Evolutionary conservation across 2,888 invertebrate genomes (phyloP).

Genomic region (Ischnus inquisitorius): DNA sequence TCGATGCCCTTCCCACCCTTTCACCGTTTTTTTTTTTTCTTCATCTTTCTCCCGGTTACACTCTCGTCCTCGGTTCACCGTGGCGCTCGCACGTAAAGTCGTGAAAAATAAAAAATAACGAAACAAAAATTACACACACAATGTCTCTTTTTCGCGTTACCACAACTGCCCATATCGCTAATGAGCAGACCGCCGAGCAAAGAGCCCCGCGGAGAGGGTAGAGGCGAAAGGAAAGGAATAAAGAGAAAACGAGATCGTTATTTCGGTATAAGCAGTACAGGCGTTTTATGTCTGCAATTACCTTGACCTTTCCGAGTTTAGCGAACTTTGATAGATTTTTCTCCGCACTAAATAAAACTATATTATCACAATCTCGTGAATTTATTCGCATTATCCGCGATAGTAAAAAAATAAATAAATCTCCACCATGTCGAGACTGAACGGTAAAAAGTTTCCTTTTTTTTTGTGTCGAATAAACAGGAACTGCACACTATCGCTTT

Average conservation of each 20-base stretch:
- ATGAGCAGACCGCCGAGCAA: slow-evolving; percentile 45
- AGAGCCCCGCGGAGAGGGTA: background rate
- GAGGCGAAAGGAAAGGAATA: background rate
- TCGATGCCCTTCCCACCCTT: background rate
- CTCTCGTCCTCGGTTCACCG: background rate
- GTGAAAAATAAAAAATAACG: slow-evolving; percentile 7
- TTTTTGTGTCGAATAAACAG: too few relatives aligned
- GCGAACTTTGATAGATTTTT: slow-evolving; percentile 18
- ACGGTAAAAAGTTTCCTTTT: background rate
- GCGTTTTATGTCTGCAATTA: slow-evolving; percentile 34
- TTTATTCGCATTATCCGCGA: slow-evolving; percentile 7
- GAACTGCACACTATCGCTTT: background rate
- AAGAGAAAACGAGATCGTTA: slow-evolving; percentile 18
- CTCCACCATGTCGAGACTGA: background rate
- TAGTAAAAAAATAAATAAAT: background rate
- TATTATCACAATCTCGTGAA: background rate
- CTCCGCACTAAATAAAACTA: background rate
- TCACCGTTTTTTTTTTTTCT: slow-evolving; percentile 12
- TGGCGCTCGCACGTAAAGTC: slow-evolving; percentile 35
- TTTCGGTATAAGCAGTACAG: background rate
- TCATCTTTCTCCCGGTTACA: background rate
- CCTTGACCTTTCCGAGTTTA: slow-evolving; percentile 37
- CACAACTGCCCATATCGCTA: slow-evolving; percentile 50
- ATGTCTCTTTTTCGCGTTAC: slow-evolving; percentile 54
- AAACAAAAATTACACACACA: slow-evolving; percentile 27